Percentiles rank a stretch among this genome's conserved stretches.
Conservation (phyloP, 2,797 vertebrate genomes). For the Aphelocoma californica region DNA sequence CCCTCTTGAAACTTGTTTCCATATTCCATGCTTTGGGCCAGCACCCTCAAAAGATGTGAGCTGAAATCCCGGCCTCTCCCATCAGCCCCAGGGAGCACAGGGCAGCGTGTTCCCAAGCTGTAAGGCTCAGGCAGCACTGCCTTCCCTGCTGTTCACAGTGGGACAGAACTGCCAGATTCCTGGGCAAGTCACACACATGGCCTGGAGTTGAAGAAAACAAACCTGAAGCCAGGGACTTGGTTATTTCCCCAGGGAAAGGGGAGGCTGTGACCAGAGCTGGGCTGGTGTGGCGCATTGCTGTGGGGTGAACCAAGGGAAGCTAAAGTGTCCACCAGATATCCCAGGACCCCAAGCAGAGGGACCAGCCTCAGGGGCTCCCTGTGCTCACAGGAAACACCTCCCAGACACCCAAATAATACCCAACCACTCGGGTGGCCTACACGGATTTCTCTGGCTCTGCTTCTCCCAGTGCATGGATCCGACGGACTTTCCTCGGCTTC, state of each 20-base stretch:
- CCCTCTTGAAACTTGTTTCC: not conserved
- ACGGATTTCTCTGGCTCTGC: accelerated
- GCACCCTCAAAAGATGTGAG: not conserved
- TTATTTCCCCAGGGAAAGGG: not conserved
- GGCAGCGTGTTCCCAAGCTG: not conserved
- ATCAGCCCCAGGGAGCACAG: not conserved
- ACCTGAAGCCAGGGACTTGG: not conserved
- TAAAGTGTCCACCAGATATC: not conserved
- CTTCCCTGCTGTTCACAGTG: not conserved
- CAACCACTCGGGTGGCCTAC: not conserved
- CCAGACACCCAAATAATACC: not conserved
- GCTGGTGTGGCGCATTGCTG: not conserved
- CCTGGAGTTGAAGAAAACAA: not conserved
- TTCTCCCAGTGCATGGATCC: accelerated
- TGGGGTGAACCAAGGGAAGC: not conserved
- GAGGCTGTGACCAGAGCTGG: not conserved
- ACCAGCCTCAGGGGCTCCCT: not conserved
- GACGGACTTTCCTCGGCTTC: accelerated
- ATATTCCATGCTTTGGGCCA: accelerated
- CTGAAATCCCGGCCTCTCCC: not conserved
- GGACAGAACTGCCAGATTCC: not conserved
- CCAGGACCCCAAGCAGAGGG: accelerated
- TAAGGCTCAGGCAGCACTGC: not conserved
- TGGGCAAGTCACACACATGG: not conserved
- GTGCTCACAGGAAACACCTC: not conserved